Conservation (phyloP, 2,113 vertebrate species). For the Rhombomys opimus region DNA sequence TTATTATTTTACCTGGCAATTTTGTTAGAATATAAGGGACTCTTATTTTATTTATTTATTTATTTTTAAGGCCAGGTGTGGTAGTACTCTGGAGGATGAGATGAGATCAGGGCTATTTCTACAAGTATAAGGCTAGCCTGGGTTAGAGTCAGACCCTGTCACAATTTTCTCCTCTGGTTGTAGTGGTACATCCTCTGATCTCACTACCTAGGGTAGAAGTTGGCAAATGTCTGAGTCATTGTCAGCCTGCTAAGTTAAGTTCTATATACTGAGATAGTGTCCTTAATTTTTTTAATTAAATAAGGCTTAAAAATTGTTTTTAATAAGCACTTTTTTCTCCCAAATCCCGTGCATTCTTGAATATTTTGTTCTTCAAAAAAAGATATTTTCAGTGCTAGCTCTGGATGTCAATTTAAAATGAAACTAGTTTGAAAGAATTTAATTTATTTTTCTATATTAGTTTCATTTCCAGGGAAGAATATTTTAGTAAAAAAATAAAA, state of each 20-base stretch:
- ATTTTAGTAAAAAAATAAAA: not conserved
- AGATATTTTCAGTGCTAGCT: not conserved
- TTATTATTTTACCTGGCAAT: slow-evolving; percentile 12
- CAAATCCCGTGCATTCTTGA: not conserved
- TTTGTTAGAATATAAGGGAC: not conserved
- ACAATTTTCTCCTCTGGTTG: not conserved
- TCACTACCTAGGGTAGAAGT: not conserved
- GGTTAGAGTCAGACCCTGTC: not conserved
- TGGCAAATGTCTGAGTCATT: not conserved
- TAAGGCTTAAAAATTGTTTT: slow-evolving; percentile 2
- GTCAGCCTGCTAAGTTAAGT: not conserved
- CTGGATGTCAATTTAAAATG: not conserved
- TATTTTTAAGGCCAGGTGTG: not conserved
- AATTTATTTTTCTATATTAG: not conserved
- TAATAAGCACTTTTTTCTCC: not conserved
- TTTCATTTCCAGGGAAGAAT: not conserved
- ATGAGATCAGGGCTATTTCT: not conserved
- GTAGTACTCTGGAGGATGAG: not conserved
- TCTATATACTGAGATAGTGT: not conserved
- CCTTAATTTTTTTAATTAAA: not conserved
- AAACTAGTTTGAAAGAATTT: not conserved
- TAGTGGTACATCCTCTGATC: not conserved
- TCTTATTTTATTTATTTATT: not conserved
- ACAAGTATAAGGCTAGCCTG: not conserved
- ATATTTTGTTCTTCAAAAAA: not conserved